Percentiles rank a stretch among this genome's conserved stretches.
Evolutionary conservation across 2,113 vertebrate species (phyloP).

Genomic region (Cairina moschata): DNA sequence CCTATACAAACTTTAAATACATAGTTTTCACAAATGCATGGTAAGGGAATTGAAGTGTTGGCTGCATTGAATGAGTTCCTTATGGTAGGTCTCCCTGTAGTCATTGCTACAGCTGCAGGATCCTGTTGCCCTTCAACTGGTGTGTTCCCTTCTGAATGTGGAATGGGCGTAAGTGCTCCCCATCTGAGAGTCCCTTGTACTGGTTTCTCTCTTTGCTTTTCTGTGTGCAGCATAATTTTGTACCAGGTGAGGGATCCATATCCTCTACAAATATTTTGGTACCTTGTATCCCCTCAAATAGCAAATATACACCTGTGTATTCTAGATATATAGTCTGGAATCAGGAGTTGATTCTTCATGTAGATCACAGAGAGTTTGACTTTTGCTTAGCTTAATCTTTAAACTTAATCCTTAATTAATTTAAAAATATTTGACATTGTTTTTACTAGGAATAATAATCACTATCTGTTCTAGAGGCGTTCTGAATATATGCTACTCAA

Average conservation of each 20-base stretch:
- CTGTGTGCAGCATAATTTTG: neutral
- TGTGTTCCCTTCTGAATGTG: neutral
- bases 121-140: too few relatives aligned
- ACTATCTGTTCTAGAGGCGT: neutral
- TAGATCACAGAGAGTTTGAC: neutral
- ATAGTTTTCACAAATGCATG: rapidly evolving
- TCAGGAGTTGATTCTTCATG: neutral
- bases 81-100: neutral
- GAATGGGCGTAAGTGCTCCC: neutral
- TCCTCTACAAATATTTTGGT: neutral
- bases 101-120: neutral
- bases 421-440: neutral
- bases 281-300: neutral
- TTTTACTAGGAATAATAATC: neutral
- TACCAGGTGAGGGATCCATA: neutral
- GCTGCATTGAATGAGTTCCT: neutral
- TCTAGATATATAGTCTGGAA: neutral
- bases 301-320: neutral
- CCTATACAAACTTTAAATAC: neutral
- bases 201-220: neutral
- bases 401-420: neutral
- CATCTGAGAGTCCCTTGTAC: neutral
- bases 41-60: neutral
- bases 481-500: neutral
- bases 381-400: neutral